Percentiles rank a stretch among this genome's conserved stretches.
Conservation (phyloP, 2,888 invertebrate species). For the Agrotis clavis region DNA sequence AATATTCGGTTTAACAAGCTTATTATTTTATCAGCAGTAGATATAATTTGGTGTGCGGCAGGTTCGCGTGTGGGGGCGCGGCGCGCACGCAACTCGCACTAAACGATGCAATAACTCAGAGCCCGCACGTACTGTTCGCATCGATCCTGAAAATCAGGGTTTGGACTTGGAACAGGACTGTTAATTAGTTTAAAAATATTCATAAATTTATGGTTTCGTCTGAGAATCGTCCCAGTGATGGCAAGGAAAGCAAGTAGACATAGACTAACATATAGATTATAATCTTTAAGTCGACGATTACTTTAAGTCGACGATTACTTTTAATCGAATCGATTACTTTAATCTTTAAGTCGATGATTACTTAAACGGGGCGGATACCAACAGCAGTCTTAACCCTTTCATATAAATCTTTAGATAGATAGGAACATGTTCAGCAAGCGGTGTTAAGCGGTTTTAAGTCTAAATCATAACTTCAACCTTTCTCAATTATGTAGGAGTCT, state of each 20-base stretch:
- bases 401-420: too few species aligned
- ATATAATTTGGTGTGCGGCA: constrained; percentile 68
- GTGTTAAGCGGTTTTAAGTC: too few species aligned
- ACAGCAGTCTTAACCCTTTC: too few species aligned
- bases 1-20: constrained; percentile 61
- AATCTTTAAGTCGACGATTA: too few species aligned
- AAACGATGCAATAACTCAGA: constrained; percentile 76
- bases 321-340: too few species aligned
- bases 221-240: background rate
- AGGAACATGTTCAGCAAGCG: background rate
- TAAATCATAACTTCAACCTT: too few species aligned
- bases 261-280: background rate
- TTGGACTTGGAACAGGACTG: constrained; percentile 33
- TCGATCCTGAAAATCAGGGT: constrained; percentile 63
- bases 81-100: constrained; percentile 76
- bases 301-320: too few species aligned
- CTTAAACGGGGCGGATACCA: background rate
- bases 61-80: constrained; percentile 74
- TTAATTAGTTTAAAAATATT: constrained; percentile 37
- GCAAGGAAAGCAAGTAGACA: background rate
- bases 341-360: too few species aligned
- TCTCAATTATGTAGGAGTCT: too few species aligned
- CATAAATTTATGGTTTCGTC: constrained; percentile 31
- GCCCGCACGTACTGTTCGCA: constrained; percentile 63
- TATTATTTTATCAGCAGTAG: constrained; percentile 67